Evolutionary conservation across 2,797 vertebrate genomes (phyloP), one percentile per base, ranked within the genome.

Genomic region (Anomalospiza imberbis): DNA sequence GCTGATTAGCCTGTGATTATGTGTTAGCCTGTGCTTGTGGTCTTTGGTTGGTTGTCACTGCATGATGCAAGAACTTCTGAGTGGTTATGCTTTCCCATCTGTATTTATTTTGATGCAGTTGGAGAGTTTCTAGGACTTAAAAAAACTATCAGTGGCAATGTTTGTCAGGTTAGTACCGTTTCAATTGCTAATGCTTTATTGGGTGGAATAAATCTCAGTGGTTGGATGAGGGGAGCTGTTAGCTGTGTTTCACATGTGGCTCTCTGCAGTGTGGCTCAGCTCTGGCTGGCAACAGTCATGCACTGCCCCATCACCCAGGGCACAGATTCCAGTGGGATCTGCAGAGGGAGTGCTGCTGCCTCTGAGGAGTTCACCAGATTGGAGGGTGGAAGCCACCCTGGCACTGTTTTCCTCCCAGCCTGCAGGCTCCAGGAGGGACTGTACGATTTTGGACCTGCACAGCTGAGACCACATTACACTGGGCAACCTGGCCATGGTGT

Each of bases 1-100:
- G 68, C 93, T 94, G 90, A 95, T 96, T 95, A 96, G 91, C 78
- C 71, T 36, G 78, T 92, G 90, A 77, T 94, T 94, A 44, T 87
- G 80, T 65, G 77, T 73, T 90, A 79, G 74, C 71, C 38, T 80
- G 74, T 32, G 55, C 93, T 88, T 63, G 51, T 20, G 70, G 72
- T 55, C 81, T 78, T 65, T 47, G 76, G 25, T 80, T 68, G 75
- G 85, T 44, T 88, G 87, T 81, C 91, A 66, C 70, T 36, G n/a
- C 2, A 2, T 62, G 85, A 77, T 85, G 85, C 91, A 79, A 87
- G 53, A 85, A 53, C 57, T 17, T 63, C 71, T 85, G 42, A 7
- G 2, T 42, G 40, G 42, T 48, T 90, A 14, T 36, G 31, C 31
- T 73, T 95, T 86, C 29, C 54, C n/a, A 77, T 40, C 57, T 74